Evolutionary conservation across 2,797 vertebrate genomes (phyloP).

Genomic region (Pitangus sulphuratus): DNA sequence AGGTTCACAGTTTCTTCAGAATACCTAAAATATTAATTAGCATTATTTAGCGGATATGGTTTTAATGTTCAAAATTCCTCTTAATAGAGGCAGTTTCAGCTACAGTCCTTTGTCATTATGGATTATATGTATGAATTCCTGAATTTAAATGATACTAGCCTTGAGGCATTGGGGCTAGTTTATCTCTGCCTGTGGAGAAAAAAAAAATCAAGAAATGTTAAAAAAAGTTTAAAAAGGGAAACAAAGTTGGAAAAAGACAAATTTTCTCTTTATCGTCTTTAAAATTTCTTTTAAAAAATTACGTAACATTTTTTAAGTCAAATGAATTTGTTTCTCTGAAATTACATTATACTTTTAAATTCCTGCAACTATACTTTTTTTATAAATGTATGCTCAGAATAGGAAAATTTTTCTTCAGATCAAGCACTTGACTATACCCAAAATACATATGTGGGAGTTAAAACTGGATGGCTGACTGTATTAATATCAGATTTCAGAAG

Average conservation of each 20-base stretch:
- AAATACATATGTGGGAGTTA: not conserved
- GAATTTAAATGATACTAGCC: not conserved
- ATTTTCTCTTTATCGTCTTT: not conserved
- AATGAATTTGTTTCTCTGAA: not conserved
- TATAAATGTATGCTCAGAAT: not conserved
- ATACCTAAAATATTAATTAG: not conserved
- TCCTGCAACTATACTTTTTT: not conserved
- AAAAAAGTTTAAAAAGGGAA: not conserved
- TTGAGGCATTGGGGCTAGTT: not conserved
- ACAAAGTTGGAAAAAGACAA: not conserved
- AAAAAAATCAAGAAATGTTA: not conserved
- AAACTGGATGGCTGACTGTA: not conserved
- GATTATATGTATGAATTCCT: not conserved
- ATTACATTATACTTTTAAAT: not conserved
- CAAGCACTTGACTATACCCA: not conserved
- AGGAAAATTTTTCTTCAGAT: not conserved
- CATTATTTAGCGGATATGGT: not conserved
- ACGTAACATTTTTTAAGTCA: not conserved
- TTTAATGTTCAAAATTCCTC: not conserved
- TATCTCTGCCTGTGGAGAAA: not conserved
- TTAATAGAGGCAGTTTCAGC: not conserved
- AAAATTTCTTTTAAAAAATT: not conserved
- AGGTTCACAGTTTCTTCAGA: not conserved
- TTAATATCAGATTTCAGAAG: not conserved
- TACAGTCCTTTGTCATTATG: not conserved